Evolutionary conservation across 2,113 vertebrate species (phyloP), one percentile per base, ranked within the genome.

Genomic region (Polyodon spathula): DNA sequence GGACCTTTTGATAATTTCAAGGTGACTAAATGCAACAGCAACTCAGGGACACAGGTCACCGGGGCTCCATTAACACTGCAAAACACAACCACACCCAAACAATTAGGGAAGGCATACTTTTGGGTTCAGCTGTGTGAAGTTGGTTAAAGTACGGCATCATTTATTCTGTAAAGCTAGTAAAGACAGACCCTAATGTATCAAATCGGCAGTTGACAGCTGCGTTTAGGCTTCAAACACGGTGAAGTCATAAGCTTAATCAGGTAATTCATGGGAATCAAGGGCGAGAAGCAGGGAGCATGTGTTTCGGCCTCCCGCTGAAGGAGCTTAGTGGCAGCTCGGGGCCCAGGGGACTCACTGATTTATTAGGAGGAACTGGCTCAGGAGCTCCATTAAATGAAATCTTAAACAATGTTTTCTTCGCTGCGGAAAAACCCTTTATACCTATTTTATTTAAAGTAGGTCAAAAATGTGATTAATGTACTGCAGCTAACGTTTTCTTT

Each of bases 281-380:
- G 16, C n/a, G 17, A 10, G 40, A 62, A 43, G n/a, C 48, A 51
- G 41, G 6, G 27, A 42, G 8, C 17, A 14, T 42, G 37, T 54
- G n/a, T 37, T 62, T 11, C 17, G 54, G 8, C 42, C 15, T n/a
- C 40, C 27, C 37, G 12, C 46, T 39, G 8, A 12, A 12, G n/a
- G 46, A 52, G 38, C 40, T 16, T 43, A 12, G 6, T 38, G 51
- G n/a, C 52, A 37, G 39, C 54, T 41, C 40, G 16, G 17, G 41
- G 54, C 40, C 40, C 11, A 41, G 54, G 51, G 37, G 15, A 62
- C 51, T 12, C 10, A 54, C 17, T 62, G 38, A 54, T 62, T 62
- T 62, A 62, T 62, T 62, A n/a, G 54, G 39, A 40, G 42, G 40
- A 9, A 42, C 37, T 17, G 40, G 40, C 38, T 37, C 51, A 10